These are phyloP conservation scores for Graphium colonna DNA, from an alignment of 2,888 invertebrate species.

Conservation along the genomic window DNA sequence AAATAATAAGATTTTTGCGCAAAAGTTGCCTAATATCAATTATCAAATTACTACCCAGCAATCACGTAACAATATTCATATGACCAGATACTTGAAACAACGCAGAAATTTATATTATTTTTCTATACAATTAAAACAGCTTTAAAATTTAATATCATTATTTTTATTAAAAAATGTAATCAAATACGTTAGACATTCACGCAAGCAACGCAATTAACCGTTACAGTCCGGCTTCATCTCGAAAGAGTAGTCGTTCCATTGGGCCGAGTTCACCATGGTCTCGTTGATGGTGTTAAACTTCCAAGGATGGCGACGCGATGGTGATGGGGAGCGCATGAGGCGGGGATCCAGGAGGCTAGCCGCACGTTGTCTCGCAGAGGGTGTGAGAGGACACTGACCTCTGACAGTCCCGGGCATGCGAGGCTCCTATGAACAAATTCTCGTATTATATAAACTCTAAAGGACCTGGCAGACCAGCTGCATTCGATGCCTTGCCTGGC, in stretches of 20 bases:
- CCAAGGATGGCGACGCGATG: conserved; percentile 44
- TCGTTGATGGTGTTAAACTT: conserved; percentile 71
- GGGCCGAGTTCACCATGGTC: conserved; percentile 54
- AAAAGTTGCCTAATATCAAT: too few relatives aligned
- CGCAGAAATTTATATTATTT: too few relatives aligned
- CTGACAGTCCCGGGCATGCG: conserved; percentile 39
- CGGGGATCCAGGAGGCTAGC: conserved; percentile 55
- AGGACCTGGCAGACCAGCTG: too few relatives aligned
- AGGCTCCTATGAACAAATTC: conserved; percentile 44
- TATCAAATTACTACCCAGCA: too few relatives aligned
- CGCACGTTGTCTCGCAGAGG: conserved; percentile 53
- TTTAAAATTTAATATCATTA: too few relatives aligned
- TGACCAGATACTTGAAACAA: too few relatives aligned
- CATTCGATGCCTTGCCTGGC: too few relatives aligned
- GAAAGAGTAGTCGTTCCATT: conserved; percentile 60
- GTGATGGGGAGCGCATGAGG: conserved; percentile 44
- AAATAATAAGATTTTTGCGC: too few relatives aligned
- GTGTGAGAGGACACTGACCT: conserved; percentile 54
- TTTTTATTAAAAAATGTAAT: conserved; percentile 3
- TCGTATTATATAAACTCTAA: too few relatives aligned
- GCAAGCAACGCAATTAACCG: conserved; percentile 9
- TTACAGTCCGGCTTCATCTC: conserved; percentile 35
- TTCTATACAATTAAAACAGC: too few relatives aligned
- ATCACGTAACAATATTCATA: too few relatives aligned
- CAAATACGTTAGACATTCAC: conserved; percentile 6